Evolutionary conservation across 2,113 vertebrate genomes (phyloP).

Genomic region (Rhabdornis inornatus): DNA sequence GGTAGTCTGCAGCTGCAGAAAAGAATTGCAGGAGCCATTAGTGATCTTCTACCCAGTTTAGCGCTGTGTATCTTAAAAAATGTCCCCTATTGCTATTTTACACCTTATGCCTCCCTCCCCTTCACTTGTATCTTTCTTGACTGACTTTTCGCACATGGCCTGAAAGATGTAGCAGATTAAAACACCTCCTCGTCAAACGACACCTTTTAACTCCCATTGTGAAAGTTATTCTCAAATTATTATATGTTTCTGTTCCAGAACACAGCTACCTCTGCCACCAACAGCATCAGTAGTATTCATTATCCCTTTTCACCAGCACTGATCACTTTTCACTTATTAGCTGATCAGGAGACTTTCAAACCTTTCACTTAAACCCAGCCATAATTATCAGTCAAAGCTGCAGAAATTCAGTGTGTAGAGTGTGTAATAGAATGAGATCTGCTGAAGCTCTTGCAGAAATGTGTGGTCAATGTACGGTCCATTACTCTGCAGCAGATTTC

Average conservation of each 20-base stretch:
- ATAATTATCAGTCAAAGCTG: not conserved
- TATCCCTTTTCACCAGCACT: not conserved
- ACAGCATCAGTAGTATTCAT: not conserved
- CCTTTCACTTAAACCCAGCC: not conserved
- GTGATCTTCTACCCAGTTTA: not conserved
- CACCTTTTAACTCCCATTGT: not conserved
- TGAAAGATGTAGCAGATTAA: not conserved
- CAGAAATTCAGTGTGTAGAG: accelerated
- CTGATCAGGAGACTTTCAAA: not conserved
- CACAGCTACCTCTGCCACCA: not conserved
- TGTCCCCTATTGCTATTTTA: not conserved
- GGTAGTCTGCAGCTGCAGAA: not conserved
- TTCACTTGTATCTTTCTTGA: not conserved
- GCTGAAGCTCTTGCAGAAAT: not conserved
- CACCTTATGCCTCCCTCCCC: accelerated
- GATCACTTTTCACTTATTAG: too few species aligned
- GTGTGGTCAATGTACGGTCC: accelerated
- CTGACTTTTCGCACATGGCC: not conserved
- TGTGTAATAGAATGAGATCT: not conserved
- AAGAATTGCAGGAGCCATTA: not conserved
- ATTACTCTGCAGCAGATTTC: not conserved
- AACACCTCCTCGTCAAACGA: not conserved
- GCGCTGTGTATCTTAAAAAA: not conserved
- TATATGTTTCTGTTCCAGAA: not conserved
- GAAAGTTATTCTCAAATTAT: not conserved